Conservation (phyloP, 2,888 invertebrate genomes). For the Protodeltote pygarga region DNA sequence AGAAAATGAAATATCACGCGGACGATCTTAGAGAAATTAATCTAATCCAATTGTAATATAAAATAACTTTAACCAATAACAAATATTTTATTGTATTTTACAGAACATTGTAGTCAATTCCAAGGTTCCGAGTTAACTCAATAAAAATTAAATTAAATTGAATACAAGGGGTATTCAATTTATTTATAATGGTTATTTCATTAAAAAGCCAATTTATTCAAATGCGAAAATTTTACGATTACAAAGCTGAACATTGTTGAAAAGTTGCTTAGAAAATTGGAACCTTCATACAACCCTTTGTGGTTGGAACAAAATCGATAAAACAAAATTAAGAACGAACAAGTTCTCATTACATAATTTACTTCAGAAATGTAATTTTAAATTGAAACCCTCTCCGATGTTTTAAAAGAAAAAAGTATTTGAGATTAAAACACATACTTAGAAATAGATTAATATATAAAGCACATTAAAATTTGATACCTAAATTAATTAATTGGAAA, state of each 20-base stretch:
- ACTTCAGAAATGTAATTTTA: slow-evolving; percentile 9
- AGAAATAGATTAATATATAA: too few relatives aligned
- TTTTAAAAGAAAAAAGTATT: too few relatives aligned
- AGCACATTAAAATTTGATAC: too few relatives aligned
- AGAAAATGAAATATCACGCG: too few relatives aligned
- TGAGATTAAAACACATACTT: too few relatives aligned
- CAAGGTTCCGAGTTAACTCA: slow-evolving; percentile 34
- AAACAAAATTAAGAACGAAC: slow-evolving; percentile 22
- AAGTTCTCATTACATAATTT: slow-evolving; percentile 19
- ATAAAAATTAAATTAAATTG: slow-evolving; percentile 44
- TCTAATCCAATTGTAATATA: too few relatives aligned
- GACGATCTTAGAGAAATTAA: too few relatives aligned
- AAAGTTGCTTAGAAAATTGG: slow-evolving; percentile 38
- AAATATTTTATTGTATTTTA: too few relatives aligned
- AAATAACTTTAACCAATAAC: too few relatives aligned
- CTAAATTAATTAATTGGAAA: too few relatives aligned
- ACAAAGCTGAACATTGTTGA: slow-evolving; percentile 40
- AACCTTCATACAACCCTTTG: slow-evolving; percentile 26
- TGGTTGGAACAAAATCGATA: slow-evolving; percentile 28
- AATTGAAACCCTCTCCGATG: too few relatives aligned
- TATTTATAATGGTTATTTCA: slow-evolving; percentile 16
- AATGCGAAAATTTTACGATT: slow-evolving; percentile 42
- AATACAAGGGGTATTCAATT: too few relatives aligned
- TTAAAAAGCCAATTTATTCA: slow-evolving; percentile 46
- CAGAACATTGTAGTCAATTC: slow-evolving; percentile 21